Evolutionary conservation across 2,888 invertebrate species (phyloP).

Genomic region (Drosophila nr. fundita): DNA sequence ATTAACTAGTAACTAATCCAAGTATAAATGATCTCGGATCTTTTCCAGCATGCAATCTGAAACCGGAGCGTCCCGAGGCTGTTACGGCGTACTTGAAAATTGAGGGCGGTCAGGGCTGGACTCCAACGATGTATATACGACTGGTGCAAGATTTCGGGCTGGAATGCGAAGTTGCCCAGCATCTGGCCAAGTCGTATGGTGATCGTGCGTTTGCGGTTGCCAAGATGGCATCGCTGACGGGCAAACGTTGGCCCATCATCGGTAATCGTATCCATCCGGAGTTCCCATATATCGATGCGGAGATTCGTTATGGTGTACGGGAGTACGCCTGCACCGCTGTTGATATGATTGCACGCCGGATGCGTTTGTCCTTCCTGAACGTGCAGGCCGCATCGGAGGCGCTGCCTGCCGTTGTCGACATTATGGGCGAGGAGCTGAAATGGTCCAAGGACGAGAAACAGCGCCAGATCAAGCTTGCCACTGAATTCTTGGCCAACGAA

Average conservation of each 20-base stretch:
- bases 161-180: conserved; percentile 98
- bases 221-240: conserved; percentile 97
- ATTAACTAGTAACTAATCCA: not conserved
- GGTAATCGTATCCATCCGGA: conserved; percentile 98
- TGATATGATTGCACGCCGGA: conserved; percentile 97
- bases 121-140: conserved; percentile 98
- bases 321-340: conserved; percentile 99
- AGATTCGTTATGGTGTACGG: conserved; percentile 95
- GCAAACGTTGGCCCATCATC: conserved; percentile 99
- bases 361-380: conserved; percentile 98
- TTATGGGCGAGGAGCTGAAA: conserved; percentile 98
- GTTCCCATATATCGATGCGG: conserved; percentile 99
- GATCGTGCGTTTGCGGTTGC: conserved; percentile 99
- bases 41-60: conserved; percentile 89
- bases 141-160: conserved; percentile 99
- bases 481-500: conserved; percentile 95
- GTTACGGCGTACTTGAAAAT: conserved; percentile 96
- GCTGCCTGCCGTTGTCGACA: conserved; percentile 94
- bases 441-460: conserved; percentile 93
- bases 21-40: not conserved
- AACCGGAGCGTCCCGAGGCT: conserved; percentile 88
- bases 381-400: conserved; percentile 99
- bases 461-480: conserved; percentile 92
- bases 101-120: conserved; percentile 99
- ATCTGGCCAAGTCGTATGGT: conserved; percentile 97